Evolutionary conservation across 1,140 invertebrate species (phyloP).

Genomic region (Leptestheria dahalacensis): DNA sequence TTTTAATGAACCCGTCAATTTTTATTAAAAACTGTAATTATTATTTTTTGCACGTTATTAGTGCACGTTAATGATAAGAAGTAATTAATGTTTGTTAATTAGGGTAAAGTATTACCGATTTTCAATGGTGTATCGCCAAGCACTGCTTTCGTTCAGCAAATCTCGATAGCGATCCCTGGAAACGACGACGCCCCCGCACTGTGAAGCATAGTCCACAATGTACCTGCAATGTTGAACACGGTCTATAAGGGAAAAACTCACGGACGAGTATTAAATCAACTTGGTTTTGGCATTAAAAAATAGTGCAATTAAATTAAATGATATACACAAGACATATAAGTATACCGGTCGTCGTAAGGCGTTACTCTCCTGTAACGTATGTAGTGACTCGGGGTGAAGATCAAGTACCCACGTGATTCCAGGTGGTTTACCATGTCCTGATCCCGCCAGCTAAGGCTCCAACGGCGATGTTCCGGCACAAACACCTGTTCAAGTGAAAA

Average conservation of each 20-base stretch:
- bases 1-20: neutral
- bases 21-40: neutral
- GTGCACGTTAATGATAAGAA: neutral
- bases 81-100: neutral
- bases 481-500: neutral
- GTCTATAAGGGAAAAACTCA: too few relatives aligned
- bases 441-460: neutral
- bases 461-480: neutral
- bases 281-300: neutral
- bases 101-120: conserved; percentile 9
- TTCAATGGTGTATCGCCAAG: conserved; percentile 25
- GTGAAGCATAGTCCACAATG: conserved; percentile 27
- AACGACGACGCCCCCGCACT: conserved; percentile 28
- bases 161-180: conserved; percentile 31
- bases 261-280: too few relatives aligned
- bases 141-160: conserved; percentile 24
- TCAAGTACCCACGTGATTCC: conserved; percentile 10
- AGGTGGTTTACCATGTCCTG: neutral
- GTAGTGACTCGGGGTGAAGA: conserved; percentile 17
- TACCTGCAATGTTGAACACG: conserved; percentile 22
- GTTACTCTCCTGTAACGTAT: conserved; percentile 9
- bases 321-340: neutral
- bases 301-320: neutral
- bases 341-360: conserved; percentile 19
- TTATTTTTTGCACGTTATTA: neutral